Conservation (phyloP, 2,113 vertebrate species). For the Lutjanus erythropterus region DNA sequence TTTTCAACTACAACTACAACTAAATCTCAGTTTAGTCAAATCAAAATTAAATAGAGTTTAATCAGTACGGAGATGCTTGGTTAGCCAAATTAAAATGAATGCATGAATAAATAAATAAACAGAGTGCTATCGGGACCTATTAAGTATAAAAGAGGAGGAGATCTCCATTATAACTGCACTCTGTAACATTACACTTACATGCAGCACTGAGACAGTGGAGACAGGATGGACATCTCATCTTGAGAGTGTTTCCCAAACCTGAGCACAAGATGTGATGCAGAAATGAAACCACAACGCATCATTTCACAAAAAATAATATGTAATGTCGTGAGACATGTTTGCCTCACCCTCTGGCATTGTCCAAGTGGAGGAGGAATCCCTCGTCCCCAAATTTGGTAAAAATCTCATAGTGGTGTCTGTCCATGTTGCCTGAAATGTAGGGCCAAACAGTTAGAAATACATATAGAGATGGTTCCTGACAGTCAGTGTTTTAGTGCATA, state of each 20-base stretch:
- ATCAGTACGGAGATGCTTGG: too few species aligned
- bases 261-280: conserved; percentile 36
- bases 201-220: conserved; percentile 95
- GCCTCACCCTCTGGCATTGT: conserved; percentile 96
- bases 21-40: too few species aligned
- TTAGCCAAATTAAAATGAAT: too few species aligned
- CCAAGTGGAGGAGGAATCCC: conserved; percentile 94
- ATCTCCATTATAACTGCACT: not conserved
- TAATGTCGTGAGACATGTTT: too few species aligned
- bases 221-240: conserved; percentile 94
- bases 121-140: too few species aligned
- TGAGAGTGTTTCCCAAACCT: conserved; percentile 94
- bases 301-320: not conserved
- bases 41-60: too few species aligned
- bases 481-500: not conserved
- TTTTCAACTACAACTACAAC: too few species aligned
- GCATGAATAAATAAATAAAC: too few species aligned
- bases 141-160: too few species aligned
- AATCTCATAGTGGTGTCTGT: conserved; percentile 97
- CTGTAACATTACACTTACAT: conserved; percentile 84
- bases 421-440: conserved; percentile 92
- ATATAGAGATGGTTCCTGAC: not conserved
- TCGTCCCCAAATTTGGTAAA: conserved; percentile 97
- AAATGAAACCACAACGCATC: not conserved
- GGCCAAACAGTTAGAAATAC: not conserved